phyloP scores from a whole-genome alignment of 2,113 vertebrate species.

The Vombatus ursinus region DNA sequence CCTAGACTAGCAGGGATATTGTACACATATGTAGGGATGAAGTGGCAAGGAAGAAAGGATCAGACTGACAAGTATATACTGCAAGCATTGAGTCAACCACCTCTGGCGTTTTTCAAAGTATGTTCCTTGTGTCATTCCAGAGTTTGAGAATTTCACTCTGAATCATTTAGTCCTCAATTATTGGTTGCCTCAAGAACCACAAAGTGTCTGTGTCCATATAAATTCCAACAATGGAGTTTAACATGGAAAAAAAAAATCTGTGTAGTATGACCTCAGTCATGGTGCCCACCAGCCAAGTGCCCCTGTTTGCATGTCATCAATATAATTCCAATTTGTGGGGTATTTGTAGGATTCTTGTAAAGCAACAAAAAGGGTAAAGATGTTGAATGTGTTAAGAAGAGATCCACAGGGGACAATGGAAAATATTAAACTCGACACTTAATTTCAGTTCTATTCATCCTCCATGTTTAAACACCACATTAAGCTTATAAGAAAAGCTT shows the following conservation, averaged over 20 bases:
- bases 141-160: not conserved
- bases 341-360: not conserved
- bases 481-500: not conserved
- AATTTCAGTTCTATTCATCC: not conserved
- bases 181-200: not conserved
- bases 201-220: not conserved
- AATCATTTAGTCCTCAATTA: not conserved
- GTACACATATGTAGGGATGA: not conserved
- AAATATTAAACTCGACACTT: not conserved
- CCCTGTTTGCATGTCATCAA: not conserved
- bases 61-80: not conserved
- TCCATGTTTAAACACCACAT: not conserved
- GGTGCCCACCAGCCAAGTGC: not conserved
- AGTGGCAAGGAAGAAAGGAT: not conserved
- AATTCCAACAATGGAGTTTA: not conserved
- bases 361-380: not conserved
- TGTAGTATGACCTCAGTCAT: not conserved
- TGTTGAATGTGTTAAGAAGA: not conserved
- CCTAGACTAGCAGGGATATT: not conserved
- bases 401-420: not conserved
- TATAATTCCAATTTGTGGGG: not conserved
- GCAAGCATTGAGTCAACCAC: not conserved
- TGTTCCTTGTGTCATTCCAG: not conserved
- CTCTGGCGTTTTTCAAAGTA: not conserved
- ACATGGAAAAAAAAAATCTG: not conserved